Conservation (phyloP, 2,113 vertebrate species). For the Crotalus viridis region DNA sequence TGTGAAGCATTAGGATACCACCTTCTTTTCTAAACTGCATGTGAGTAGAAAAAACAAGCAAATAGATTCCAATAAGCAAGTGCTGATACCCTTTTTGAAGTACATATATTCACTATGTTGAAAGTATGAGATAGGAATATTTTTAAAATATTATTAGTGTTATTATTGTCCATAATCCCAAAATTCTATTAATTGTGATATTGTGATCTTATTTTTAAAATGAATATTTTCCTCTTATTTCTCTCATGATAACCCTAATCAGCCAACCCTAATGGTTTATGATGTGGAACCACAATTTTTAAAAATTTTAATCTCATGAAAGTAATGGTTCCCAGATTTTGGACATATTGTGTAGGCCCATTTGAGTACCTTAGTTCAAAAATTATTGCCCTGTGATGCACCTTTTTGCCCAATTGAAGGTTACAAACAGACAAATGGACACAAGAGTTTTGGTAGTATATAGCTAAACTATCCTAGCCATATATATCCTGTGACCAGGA, state of each 20-base stretch:
- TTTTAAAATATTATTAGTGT: background rate
- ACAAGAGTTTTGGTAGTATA: too few species aligned
- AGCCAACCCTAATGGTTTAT: background rate
- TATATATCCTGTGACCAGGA: background rate
- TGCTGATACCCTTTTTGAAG: constrained; percentile 15
- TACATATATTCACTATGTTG: background rate
- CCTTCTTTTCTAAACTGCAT: background rate
- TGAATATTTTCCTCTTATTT: background rate
- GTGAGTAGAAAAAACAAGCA: background rate
- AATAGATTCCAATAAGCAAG: background rate
- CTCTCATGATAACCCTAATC: background rate
- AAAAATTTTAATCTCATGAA: too few species aligned
- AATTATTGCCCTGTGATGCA: too few species aligned
- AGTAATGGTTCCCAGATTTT: too few species aligned
- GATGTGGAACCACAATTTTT: background rate
- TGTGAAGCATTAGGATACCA: background rate
- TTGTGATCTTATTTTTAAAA: background rate
- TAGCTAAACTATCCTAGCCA: background rate
- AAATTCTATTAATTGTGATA: background rate
- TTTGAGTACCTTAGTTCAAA: too few species aligned
- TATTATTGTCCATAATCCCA: background rate
- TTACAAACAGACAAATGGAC: background rate
- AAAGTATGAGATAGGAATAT: background rate
- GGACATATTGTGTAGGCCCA: too few species aligned
- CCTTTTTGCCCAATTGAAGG: background rate